These are phyloP conservation scores for Seira musarum DNA, from an alignment of 2,888 invertebrate genomes.

Conservation along the genomic window DNA sequence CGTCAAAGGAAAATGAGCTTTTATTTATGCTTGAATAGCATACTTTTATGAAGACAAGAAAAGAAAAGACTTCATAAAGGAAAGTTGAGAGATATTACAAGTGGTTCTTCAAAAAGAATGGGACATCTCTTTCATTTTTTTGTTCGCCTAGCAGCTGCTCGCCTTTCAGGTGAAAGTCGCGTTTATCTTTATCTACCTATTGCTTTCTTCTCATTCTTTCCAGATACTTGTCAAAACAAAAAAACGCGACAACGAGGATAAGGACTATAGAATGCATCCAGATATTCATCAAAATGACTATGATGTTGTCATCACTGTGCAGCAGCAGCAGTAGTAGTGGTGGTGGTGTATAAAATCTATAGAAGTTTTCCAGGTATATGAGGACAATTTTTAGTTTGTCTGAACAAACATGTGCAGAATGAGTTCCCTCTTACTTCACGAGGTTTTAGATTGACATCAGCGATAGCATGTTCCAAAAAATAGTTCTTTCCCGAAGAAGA, in stretches of 20 bases:
- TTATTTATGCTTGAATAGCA: constrained; percentile 32
- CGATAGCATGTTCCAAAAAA: neutral
- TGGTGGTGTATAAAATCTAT: too few species aligned
- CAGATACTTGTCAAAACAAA: neutral
- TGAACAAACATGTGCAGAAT: neutral
- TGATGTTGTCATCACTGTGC: neutral
- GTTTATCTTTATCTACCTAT: constrained; percentile 36
- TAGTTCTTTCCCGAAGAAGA: neutral
- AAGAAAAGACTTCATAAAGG: constrained; percentile 10
- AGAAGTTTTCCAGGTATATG: too few species aligned
- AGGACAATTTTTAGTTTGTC: neutral
- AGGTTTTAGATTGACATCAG: neutral
- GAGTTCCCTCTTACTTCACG: neutral
- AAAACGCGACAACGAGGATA: neutral
- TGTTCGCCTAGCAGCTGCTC: constrained; percentile 27
- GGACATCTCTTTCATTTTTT: neutral
- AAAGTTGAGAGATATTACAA: constrained; percentile 35
- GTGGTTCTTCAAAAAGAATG: constrained; percentile 28
- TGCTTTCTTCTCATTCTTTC: neutral
- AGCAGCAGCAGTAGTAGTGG: neutral
- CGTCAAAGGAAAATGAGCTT: constrained; percentile 21
- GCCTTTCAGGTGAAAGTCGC: constrained; percentile 40
- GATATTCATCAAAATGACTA: neutral
- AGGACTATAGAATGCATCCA: neutral
- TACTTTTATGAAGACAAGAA: constrained; percentile 26